These are phyloP conservation scores for Agraylea sexmaculata DNA, from an alignment of 1,140 invertebrate species.

Conservation along the genomic window DNA sequence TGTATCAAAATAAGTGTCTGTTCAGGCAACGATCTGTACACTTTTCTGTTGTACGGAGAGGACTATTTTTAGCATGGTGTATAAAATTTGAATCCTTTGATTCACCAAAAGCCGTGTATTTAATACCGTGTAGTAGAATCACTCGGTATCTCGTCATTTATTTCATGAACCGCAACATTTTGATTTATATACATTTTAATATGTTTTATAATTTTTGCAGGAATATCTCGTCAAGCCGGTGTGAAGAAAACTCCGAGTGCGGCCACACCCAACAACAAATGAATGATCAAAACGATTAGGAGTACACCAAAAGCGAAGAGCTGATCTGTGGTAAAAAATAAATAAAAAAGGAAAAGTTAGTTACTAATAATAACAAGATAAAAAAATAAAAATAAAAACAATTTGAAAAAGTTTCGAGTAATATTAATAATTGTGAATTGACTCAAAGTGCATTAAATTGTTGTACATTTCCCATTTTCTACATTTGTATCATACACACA, in stretches of 20 bases:
- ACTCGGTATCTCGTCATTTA: not conserved
- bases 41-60: not conserved
- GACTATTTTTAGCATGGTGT: not conserved
- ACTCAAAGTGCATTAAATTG: conserved; percentile 7
- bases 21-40: conserved; percentile 1
- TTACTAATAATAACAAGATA: not conserved
- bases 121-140: not conserved
- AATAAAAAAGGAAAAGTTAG: not conserved
- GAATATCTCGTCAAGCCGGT: conserved; percentile 10
- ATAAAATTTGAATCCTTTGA: not conserved
- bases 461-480: conserved; percentile 3
- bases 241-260: conserved; percentile 10
- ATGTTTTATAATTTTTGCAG: conserved; percentile 1
- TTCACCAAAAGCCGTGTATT: not conserved
- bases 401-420: not conserved
- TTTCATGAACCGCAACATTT: not conserved
- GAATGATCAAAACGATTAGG: no score
- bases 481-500: conserved; percentile 1
- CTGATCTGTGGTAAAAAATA: not conserved
- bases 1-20: no score
- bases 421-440: conserved; percentile 3
- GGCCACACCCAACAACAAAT: no score
- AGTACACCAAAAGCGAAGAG: no score
- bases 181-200: not conserved
- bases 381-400: not conserved